Evolutionary conservation across 2,113 vertebrate genomes (phyloP).

Genomic region (Chrysemys picta): DNA sequence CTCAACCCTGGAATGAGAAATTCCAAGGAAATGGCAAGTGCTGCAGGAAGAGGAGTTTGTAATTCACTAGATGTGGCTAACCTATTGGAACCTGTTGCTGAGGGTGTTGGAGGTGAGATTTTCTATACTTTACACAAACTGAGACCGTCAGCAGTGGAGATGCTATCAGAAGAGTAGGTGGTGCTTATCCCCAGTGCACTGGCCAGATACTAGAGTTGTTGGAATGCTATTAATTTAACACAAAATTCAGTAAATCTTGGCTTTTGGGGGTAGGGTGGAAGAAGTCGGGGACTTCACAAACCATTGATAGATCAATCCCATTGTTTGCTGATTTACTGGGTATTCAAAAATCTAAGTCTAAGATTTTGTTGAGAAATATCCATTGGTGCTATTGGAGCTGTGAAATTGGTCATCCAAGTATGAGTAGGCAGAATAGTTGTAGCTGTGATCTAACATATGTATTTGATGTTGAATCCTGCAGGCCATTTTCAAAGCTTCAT

Average conservation of each 20-base stretch:
- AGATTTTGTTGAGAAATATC: conserved; percentile 54
- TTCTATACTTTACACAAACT: not conserved
- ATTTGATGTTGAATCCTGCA: conserved; percentile 42
- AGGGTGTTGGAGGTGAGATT: not conserved
- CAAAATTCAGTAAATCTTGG: not conserved
- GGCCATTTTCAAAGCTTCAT: conserved; percentile 49
- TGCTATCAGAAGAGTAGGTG: not conserved
- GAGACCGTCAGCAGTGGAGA: not conserved
- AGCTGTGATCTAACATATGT: conserved; percentile 4
- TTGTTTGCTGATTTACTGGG: conserved; percentile 57
- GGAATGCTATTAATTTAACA: conserved; percentile 13
- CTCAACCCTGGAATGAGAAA: not conserved
- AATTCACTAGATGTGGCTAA: conserved; percentile 1
- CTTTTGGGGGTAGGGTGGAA: not conserved
- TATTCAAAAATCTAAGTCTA: conserved; percentile 32
- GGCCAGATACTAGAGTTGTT: not conserved
- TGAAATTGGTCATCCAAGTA: conserved; percentile 46
- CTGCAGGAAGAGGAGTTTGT: conserved; percentile 17
- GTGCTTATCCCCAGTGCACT: not conserved
- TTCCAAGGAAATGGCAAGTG: not conserved
- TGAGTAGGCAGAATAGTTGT: conserved; percentile 55
- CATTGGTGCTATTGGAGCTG: conserved; percentile 65
- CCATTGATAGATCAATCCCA: not conserved
- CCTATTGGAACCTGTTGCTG: conserved; percentile 15
- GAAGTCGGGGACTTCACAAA: not conserved